phyloP scores from a whole-genome alignment of 1,140 invertebrate species.

The Pteromalus puparum region DNA sequence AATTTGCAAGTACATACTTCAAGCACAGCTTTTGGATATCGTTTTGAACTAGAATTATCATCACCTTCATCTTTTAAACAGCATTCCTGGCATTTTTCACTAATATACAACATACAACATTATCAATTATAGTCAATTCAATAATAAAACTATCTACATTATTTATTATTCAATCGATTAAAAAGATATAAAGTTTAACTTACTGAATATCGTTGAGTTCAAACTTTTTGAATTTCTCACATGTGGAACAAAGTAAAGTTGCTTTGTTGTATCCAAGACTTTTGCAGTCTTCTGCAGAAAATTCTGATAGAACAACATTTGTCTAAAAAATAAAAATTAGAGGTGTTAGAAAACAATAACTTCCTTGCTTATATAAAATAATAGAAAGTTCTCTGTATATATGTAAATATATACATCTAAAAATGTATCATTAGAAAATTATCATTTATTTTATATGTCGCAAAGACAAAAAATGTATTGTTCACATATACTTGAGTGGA shows the following conservation, averaged over 20 bases:
- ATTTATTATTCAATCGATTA: neutral
- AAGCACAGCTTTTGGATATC: conserved; percentile 89
- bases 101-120: conserved; percentile 63
- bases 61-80: conserved; percentile 81
- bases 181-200: conserved; percentile 57
- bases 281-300: conserved; percentile 88
- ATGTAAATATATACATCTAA: too few relatives aligned
- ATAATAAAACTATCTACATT: neutral
- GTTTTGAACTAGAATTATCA: conserved; percentile 78
- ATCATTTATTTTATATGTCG: too few relatives aligned
- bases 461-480: too few relatives aligned
- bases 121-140: conserved; percentile 7
- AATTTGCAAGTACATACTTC: conserved; percentile 97
- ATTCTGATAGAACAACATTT: conserved; percentile 71
- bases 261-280: conserved; percentile 90
- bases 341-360: neutral
- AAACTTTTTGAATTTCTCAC: conserved; percentile 88
- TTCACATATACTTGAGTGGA: too few relatives aligned
- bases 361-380: neutral
- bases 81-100: conserved; percentile 86
- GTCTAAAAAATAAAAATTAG: conserved; percentile 12
- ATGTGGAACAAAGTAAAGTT: conserved; percentile 91
- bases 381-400: neutral
- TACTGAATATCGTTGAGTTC: conserved; percentile 82
- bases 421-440: too few relatives aligned